Evolutionary conservation across 2,113 vertebrate genomes (phyloP).

Genomic region (Rhinoptilus africanus): DNA sequence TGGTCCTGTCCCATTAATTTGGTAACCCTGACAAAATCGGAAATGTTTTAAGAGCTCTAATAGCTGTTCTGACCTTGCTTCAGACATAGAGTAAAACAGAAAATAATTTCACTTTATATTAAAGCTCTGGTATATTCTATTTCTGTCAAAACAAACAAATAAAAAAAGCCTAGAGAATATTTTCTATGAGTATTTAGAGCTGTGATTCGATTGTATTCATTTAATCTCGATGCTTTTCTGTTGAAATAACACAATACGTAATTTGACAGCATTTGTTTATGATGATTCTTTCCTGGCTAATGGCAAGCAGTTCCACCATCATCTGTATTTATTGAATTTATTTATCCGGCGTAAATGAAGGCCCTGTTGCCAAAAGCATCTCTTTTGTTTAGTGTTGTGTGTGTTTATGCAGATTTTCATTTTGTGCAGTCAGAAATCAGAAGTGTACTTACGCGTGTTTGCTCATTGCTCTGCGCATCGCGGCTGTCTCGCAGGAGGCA

Average conservation of each 20-base stretch:
- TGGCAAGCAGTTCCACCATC: background rate
- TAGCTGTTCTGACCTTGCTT: constrained; percentile 65
- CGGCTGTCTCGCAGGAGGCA: background rate
- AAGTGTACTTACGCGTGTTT: background rate
- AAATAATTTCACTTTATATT: constrained; percentile 64
- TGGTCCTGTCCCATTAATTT: constrained; percentile 46
- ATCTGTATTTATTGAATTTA: constrained; percentile 36
- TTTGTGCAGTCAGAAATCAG: background rate
- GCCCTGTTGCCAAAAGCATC: background rate
- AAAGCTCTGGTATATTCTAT: constrained; percentile 32
- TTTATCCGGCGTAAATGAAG: constrained; percentile 12
- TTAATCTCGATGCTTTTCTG: constrained; percentile 8
- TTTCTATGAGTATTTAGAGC: background rate
- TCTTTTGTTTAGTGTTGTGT: background rate
- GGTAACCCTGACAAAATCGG: constrained; percentile 49
- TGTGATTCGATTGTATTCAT: constrained; percentile 53
- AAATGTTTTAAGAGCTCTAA: constrained; percentile 36
- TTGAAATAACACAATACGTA: background rate
- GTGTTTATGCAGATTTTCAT: constrained; percentile 5
- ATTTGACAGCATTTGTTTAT: constrained; percentile 57
- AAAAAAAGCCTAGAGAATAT: background rate
- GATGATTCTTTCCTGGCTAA: background rate
- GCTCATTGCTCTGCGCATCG: background rate
- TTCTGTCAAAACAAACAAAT: constrained; percentile 50
- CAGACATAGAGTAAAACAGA: constrained; percentile 39